Evolutionary conservation across 2,888 invertebrate genomes (phyloP).

Genomic region (Omphaloscelis lunosa): DNA sequence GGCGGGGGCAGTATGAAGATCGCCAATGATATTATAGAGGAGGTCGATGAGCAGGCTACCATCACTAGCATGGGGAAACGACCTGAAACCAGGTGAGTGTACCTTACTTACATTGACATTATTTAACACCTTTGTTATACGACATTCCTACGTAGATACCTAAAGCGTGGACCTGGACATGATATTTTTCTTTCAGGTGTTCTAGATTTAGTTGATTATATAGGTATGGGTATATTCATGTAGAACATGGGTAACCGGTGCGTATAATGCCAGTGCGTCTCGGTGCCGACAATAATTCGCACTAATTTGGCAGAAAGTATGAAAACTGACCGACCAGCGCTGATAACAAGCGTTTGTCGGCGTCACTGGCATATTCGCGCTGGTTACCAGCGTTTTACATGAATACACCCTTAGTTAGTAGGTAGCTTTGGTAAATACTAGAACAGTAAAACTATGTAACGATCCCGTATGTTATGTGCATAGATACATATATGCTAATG

Average conservation of each 20-base stretch:
- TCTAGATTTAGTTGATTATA: background rate
- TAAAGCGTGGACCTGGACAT: background rate
- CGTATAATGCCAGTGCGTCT: no score
- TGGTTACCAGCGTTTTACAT: no score
- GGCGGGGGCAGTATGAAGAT: conserved; percentile 92
- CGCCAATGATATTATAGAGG: conserved; percentile 93
- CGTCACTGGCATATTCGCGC: no score
- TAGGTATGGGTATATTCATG: background rate
- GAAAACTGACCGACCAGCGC: no score
- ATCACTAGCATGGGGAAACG: conserved; percentile 93
- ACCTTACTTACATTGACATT: conserved; percentile 1
- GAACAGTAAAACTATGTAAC: background rate
- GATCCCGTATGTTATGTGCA: background rate
- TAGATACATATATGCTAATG: conserved; percentile 25
- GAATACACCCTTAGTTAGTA: background rate
- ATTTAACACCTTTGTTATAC: conserved; percentile 8
- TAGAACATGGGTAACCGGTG: no score
- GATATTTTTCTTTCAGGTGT: background rate
- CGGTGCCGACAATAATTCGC: no score
- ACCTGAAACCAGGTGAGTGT: conserved; percentile 84
- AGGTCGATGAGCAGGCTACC: conserved; percentile 95
- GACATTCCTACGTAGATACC: background rate
- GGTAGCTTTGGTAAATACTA: background rate
- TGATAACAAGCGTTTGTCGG: no score
- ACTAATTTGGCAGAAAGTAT: no score